Evolutionary conservation across 2,888 invertebrate genomes (phyloP).

Genomic region (Caenorhabditis macrosperma): DNA sequence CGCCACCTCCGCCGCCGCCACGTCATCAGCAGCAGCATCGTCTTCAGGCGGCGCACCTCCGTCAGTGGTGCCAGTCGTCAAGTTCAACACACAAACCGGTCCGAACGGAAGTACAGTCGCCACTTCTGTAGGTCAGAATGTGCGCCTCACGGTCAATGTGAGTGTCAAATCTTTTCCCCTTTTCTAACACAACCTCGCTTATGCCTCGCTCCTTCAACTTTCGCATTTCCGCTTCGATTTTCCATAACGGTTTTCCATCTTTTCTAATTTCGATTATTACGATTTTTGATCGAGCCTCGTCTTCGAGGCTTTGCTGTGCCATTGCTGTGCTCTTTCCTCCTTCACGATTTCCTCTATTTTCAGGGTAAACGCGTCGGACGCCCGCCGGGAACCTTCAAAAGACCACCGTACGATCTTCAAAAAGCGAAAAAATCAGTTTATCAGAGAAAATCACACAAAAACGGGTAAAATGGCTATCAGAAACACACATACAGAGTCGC

Average conservation of each 20-base stretch:
- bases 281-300: background rate
- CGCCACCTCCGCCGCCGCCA: background rate
- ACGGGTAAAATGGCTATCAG: slow-evolving; percentile 6
- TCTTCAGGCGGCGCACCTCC: background rate
- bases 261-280: background rate
- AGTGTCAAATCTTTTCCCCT: background rate
- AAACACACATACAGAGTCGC: too few species aligned
- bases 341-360: background rate
- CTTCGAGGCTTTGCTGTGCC: background rate
- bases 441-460: slow-evolving; percentile 11
- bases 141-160: slow-evolving; percentile 56
- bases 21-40: background rate
- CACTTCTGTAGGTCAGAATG: slow-evolving; percentile 49
- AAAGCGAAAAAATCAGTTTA: slow-evolving; percentile 1
- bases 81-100: slow-evolving; percentile 38
- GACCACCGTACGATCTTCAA: slow-evolving; percentile 52
- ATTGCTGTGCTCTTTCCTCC: background rate
- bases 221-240: background rate
- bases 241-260: background rate
- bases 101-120: slow-evolving; percentile 48
- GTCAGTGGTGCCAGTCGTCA: slow-evolving; percentile 40
- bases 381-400: slow-evolving; percentile 66
- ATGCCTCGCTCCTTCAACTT: too few species aligned
- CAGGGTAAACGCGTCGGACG: slow-evolving; percentile 67
- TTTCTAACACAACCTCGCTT: too few species aligned